Evolutionary conservation across 2,888 invertebrate genomes (phyloP).

Genomic region (Drosophila histrio): DNA sequence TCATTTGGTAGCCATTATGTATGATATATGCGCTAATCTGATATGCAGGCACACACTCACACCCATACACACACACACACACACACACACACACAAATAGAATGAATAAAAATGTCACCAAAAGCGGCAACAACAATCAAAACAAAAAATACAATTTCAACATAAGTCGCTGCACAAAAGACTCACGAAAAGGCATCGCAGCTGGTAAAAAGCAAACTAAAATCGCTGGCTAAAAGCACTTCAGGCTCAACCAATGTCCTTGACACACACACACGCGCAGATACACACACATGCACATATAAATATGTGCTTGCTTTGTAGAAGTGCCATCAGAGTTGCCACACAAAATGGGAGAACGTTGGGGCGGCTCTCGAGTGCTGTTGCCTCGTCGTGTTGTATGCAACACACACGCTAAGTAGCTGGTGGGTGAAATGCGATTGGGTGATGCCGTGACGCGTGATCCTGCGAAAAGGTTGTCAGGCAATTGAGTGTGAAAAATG

Average conservation of each 20-base stretch:
- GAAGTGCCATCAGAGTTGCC: constrained; percentile 3
- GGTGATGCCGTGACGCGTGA: constrained; percentile 61
- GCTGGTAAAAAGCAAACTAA: constrained; percentile 60
- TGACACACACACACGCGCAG: constrained; percentile 27
- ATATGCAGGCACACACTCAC: constrained; percentile 58
- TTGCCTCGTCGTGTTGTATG: constrained; percentile 58
- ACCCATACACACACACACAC: constrained; percentile 13
- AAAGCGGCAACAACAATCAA: constrained; percentile 61
- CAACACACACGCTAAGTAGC: constrained; percentile 76
- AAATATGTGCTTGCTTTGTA: constrained; percentile 9
- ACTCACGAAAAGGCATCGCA: constrained; percentile 47
- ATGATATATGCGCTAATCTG: constrained; percentile 78
- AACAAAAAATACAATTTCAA: constrained; percentile 58
- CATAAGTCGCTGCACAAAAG: constrained; percentile 53
- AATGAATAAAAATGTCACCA: constrained; percentile 73
- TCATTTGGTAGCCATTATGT: constrained; percentile 74
- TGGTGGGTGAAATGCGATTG: constrained; percentile 8
- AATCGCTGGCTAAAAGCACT: constrained; percentile 64
- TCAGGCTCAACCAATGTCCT: constrained; percentile 40
- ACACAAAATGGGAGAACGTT: constrained; percentile 21
- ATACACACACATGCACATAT: constrained; percentile 10
- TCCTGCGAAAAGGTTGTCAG: constrained; percentile 74
- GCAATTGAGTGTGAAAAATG: constrained; percentile 79
- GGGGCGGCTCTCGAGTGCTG: constrained; percentile 23
- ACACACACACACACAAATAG: constrained; percentile 19